Conservation (phyloP, 2,797 vertebrate species). For the Pelobates cultripes region DNA sequence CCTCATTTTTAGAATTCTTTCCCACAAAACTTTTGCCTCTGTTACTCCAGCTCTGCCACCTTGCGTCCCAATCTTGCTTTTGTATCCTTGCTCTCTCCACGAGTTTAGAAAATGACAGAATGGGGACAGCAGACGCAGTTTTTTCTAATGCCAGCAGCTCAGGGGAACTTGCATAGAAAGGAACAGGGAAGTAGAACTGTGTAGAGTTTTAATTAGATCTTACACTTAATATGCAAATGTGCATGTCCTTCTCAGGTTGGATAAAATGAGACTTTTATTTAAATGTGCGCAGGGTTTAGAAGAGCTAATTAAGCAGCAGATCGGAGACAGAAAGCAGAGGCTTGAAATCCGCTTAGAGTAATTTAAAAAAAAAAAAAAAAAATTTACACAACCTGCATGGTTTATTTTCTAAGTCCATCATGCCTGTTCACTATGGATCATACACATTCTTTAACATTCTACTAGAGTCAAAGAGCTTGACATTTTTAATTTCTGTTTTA, state of each 20-base stretch:
- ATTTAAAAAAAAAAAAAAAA: too few species aligned
- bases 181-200: slow-evolving; percentile 35
- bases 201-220: slow-evolving; percentile 67
- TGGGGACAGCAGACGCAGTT: slow-evolving; percentile 64
- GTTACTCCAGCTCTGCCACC: neutral
- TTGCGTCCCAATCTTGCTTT: neutral
- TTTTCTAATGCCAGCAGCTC: slow-evolving; percentile 62
- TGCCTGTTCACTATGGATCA: neutral
- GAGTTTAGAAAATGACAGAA: slow-evolving; percentile 65
- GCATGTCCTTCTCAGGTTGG: slow-evolving; percentile 63
- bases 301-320: slow-evolving; percentile 61
- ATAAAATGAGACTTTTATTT: slow-evolving; percentile 65
- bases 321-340: slow-evolving; percentile 30
- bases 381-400: neutral
- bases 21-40: neutral
- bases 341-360: neutral
- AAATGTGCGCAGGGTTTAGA: slow-evolving; percentile 62
- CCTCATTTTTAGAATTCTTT: neutral
- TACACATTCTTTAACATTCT: neutral
- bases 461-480: too few species aligned
- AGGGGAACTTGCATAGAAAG: slow-evolving; percentile 55
- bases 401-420: neutral
- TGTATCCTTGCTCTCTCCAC: slow-evolving; percentile 33
- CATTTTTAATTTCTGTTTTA: too few species aligned
- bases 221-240: slow-evolving; percentile 67